These are phyloP conservation scores for Andrena trimmerana DNA, from an alignment of 2,888 invertebrate genomes.

Conservation along the genomic window DNA sequence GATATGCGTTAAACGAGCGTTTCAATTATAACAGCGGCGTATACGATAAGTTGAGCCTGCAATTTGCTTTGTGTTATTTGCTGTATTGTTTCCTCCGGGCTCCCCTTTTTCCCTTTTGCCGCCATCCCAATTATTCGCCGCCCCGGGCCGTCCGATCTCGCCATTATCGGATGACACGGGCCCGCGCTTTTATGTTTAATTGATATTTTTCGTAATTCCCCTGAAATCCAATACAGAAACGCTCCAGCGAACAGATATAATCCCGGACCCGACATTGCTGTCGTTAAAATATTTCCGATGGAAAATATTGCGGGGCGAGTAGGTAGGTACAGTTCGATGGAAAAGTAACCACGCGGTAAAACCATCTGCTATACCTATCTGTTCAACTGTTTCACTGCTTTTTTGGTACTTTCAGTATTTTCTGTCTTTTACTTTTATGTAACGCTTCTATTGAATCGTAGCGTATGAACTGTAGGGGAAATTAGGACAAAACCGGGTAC, in stretches of 20 bases:
- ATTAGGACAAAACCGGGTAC: no score
- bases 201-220: constrained; percentile 85
- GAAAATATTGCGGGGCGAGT: constrained; percentile 64
- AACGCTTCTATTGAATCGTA: no score
- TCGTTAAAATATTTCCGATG: constrained; percentile 80
- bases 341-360: constrained; percentile 40
- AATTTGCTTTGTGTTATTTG: constrained; percentile 76
- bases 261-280: constrained; percentile 80
- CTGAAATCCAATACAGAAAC: constrained; percentile 78
- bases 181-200: constrained; percentile 84
- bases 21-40: constrained; percentile 64
- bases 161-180: constrained; percentile 85
- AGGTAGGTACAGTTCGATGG: constrained; percentile 40
- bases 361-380: no score
- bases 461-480: no score
- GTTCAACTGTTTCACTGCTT: no score
- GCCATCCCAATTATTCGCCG: constrained; percentile 79
- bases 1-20: constrained; percentile 59
- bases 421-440: no score
- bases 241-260: constrained; percentile 80
- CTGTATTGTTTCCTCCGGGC: constrained; percentile 71
- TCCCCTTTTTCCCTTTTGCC: constrained; percentile 38
- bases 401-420: no score
- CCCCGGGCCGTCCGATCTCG: constrained; percentile 78
- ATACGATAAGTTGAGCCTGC: constrained; percentile 70